A percentile compares a stretch with the other conserved stretches of the same genome.
phyloP scores from a whole-genome alignment of 2,888 invertebrate genomes.

The Melangyna quadrimaculata region DNA sequence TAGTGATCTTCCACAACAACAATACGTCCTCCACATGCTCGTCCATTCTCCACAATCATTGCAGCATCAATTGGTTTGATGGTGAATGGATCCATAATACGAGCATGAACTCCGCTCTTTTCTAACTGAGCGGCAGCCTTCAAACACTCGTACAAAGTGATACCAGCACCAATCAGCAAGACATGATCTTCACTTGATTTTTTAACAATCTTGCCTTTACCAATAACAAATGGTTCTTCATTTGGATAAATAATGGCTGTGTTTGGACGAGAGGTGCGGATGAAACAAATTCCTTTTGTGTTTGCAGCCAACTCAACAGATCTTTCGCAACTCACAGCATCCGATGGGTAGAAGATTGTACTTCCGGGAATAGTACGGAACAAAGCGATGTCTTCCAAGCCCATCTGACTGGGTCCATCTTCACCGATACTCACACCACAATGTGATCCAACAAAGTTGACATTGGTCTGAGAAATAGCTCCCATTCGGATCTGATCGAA shows the following conservation, averaged over 20 bases:
- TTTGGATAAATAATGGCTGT: slow-evolving; percentile 93
- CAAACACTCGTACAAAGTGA: slow-evolving; percentile 95
- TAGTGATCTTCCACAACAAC: slow-evolving; percentile 97
- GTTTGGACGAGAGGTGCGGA: slow-evolving; percentile 96
- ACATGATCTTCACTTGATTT: slow-evolving; percentile 89
- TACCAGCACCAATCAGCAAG: slow-evolving; percentile 94
- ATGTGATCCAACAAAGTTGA: slow-evolving; percentile 98
- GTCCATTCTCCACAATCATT: slow-evolving; percentile 88
- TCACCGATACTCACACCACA: slow-evolving; percentile 99
- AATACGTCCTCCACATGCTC: slow-evolving; percentile 89
- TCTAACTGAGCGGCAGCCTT: slow-evolving; percentile 90
- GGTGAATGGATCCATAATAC: slow-evolving; percentile 97
- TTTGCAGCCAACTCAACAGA: slow-evolving; percentile 98
- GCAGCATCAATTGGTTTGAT: slow-evolving; percentile 95
- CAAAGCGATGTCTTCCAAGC: slow-evolving; percentile 97
- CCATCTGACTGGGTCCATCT: slow-evolving; percentile 99
- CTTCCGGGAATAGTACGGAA: slow-evolving; percentile 95
- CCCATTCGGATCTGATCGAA: slow-evolving; percentile 99
- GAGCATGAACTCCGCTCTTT: slow-evolving; percentile 86
- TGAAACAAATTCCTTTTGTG: slow-evolving; percentile 96
- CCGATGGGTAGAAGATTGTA: slow-evolving; percentile 90
- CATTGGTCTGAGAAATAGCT: slow-evolving; percentile 98
- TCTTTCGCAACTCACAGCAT: slow-evolving; percentile 97
- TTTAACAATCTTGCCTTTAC: slow-evolving; percentile 90
- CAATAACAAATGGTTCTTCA: slow-evolving; percentile 90